Percentiles rank a stretch among this genome's conserved stretches.
Evolutionary conservation across 2,113 vertebrate genomes (phyloP).

Genomic region (Eudorcas thomsonii): DNA sequence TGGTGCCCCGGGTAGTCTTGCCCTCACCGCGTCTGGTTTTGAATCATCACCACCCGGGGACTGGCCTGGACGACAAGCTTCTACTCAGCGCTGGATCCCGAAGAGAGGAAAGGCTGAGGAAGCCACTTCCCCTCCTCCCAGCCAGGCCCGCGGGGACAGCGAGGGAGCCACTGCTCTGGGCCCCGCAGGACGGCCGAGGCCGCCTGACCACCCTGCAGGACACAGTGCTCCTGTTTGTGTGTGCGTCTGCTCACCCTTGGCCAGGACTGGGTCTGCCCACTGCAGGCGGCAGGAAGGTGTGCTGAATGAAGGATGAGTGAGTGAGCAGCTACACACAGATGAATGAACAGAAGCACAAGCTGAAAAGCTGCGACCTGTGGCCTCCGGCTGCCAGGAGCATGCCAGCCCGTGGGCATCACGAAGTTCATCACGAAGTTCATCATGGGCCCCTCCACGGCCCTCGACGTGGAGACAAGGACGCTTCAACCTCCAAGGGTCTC

Average conservation of each 20-base stretch:
- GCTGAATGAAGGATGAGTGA: accelerated
- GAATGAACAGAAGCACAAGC: neutral
- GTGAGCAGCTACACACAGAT: neutral
- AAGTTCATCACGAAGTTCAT: accelerated
- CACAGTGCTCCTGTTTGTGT: neutral
- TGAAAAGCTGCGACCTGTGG: neutral
- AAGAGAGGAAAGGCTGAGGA: neutral
- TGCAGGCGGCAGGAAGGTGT: neutral
- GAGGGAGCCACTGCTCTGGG: neutral
- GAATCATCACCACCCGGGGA: neutral
- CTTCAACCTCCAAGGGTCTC: neutral
- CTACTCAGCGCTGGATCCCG: neutral
- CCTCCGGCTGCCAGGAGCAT: neutral
- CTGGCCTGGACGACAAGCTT: neutral
- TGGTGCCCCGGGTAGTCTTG: neutral
- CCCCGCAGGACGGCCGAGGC: neutral
- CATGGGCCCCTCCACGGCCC: neutral
- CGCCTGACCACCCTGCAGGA: neutral
- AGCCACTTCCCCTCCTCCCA: neutral
- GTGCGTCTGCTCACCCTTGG: neutral
- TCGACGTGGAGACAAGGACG: neutral
- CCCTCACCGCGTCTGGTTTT: neutral
- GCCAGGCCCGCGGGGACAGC: neutral
- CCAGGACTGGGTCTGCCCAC: neutral
- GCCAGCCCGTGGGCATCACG: accelerated